phyloP scores from a whole-genome alignment of 2,113 vertebrate genomes.

The Bothrops jararaca region DNA sequence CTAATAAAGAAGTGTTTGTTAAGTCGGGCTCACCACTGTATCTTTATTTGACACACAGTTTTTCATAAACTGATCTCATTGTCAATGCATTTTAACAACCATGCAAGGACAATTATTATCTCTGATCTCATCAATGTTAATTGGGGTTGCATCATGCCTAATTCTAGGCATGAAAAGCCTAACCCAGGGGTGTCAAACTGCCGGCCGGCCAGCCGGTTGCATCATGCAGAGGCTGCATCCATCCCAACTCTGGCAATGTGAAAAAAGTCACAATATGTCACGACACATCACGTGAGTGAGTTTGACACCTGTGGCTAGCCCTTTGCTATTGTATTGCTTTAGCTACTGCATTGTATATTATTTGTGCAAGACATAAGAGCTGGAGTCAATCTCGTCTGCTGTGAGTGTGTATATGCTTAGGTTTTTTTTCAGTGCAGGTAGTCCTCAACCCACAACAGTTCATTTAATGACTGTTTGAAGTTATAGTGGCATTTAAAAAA shows the following conservation, averaged over 20 bases:
- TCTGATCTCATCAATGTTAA: neutral
- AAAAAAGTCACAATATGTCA: too few relatives aligned
- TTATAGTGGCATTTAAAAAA: neutral
- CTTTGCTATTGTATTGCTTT: neutral
- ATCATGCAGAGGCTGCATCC: too few relatives aligned
- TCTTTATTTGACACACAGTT: neutral
- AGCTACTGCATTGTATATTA: neutral
- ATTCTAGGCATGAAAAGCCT: neutral
- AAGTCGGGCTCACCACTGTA: neutral
- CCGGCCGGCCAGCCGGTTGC: too few relatives aligned
- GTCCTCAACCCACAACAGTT: neutral
- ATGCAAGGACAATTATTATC: slow-evolving; percentile 1
- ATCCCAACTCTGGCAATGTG: too few relatives aligned
- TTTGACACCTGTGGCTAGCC: neutral
- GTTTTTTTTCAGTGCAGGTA: neutral
- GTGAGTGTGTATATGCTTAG: neutral
- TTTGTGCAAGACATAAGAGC: neutral
- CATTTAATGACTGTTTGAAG: neutral
- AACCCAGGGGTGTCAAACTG: too few relatives aligned
- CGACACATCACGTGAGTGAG: too few relatives aligned
- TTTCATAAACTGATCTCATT: neutral
- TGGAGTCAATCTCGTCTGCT: neutral
- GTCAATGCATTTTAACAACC: neutral
- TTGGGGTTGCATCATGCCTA: slow-evolving; percentile 11
- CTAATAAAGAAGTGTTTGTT: neutral